Evolutionary conservation across 2,113 vertebrate genomes (phyloP), one percentile per base, ranked within the genome.

Genomic region (Tetraodon nigroviridis): DNA sequence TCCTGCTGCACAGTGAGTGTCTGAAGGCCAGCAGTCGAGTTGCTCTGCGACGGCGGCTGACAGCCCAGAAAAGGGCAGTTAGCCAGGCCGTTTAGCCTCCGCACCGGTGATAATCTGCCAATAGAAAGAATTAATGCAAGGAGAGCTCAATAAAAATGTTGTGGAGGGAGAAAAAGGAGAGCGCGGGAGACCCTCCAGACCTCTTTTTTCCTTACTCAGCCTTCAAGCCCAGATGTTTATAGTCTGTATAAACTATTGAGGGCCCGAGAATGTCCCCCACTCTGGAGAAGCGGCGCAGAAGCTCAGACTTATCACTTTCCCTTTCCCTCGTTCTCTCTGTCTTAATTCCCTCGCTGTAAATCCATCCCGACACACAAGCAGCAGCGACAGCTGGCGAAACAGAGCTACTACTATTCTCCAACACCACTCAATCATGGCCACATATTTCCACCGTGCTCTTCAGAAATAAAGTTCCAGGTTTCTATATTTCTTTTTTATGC

Each of bases 211-310:
- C 84, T 80, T 78, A 84, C 82, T 83, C 83, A 86, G 81, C 80
- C 78, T 84, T 81, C 73, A 49, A 85, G 81, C 76, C 84, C 88
- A 88, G 82, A 90, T 88, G 89, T 89, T 90, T 92, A 91, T 86
- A 84, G 89, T 83, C 85, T 87, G 86, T 86, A 84, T 90, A 90
- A 91, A 89, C 87, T 87, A 88, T 90, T 82, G 85, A 89, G 85
- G 84, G 77, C 68, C 78, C 60, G 80, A 84, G 84, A 89, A 83
- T 88, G 80, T 90, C 87, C 86, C 80, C 84, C 84, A 83, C 83
- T 88, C 84, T 65, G 44, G 15, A 13, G 73, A 66, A 81, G 76
- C 50, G 51, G 66, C 59, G 87, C 79, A 76, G 85, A 76, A 86
- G 81, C 83, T 81, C 81, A 80, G 84, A 86, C 84, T 87, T 87